These are phyloP conservation scores for Pyrrhia umbra DNA, from an alignment of 2,888 invertebrate genomes.

Conservation along the genomic window DNA sequence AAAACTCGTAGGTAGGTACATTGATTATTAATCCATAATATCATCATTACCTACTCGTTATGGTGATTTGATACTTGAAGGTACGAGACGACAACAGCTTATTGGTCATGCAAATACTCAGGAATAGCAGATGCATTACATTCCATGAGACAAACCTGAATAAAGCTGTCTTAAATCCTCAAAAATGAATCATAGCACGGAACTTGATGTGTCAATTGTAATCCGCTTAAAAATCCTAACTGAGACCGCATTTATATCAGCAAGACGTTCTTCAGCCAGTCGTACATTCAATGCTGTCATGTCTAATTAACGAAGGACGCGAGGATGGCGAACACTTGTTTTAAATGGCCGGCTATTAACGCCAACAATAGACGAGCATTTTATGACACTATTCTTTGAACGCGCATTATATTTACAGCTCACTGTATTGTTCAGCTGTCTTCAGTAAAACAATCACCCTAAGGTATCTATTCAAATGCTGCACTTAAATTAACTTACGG, in stretches of 20 bases:
- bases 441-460: neutral
- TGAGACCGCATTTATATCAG: neutral
- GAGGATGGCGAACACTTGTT: neutral
- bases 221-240: neutral
- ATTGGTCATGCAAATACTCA: too few relatives aligned
- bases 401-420: conserved; percentile 1
- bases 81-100: too few relatives aligned
- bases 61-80: too few relatives aligned
- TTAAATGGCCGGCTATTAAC: conserved; percentile 2
- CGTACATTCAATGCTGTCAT: neutral
- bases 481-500: neutral
- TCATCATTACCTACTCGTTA: too few relatives aligned
- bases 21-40: neutral
- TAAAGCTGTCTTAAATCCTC: too few relatives aligned
- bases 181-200: too few relatives aligned
- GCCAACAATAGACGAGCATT: conserved; percentile 3
- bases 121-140: too few relatives aligned
- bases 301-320: neutral
- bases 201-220: neutral
- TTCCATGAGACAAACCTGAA: too few relatives aligned
- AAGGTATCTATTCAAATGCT: neutral
- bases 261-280: conserved; percentile 8
- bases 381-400: neutral
- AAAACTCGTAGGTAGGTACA: neutral
- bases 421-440: neutral